Conservation (phyloP, 2,888 invertebrate genomes). For the Germaria angustata region DNA sequence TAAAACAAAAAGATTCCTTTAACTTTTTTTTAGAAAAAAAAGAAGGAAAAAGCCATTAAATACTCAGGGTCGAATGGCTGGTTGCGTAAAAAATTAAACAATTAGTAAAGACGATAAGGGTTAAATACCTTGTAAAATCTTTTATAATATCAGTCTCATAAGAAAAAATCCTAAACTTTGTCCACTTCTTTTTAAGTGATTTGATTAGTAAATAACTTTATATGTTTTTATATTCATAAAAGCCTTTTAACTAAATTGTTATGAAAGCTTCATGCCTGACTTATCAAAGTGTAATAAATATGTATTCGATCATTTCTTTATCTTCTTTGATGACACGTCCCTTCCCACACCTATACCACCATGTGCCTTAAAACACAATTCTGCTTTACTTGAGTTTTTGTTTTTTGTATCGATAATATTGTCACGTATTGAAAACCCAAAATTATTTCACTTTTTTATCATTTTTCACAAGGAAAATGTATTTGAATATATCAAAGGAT, state of each 20-base stretch:
- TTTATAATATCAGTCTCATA: neutral
- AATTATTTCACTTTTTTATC: conserved; percentile 58
- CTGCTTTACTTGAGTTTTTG: conserved; percentile 20
- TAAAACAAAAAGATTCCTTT: conserved; percentile 20
- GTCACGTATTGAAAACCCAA: conserved; percentile 66
- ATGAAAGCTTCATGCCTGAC: conserved; percentile 49
- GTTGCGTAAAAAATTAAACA: neutral
- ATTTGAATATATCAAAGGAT: conserved; percentile 59
- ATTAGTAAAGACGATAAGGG: conserved; percentile 15
- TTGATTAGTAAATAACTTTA: neutral
- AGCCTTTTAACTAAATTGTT: neutral
- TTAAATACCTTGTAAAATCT: conserved; percentile 26
- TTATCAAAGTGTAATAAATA: conserved; percentile 61
- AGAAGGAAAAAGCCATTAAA: conserved; percentile 43
- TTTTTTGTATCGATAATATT: conserved; percentile 58
- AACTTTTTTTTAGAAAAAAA: conserved; percentile 14
- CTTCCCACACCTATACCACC: neutral
- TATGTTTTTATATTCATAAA: neutral
- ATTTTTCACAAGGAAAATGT: conserved; percentile 53
- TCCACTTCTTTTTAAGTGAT: neutral
- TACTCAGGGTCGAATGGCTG: conserved; percentile 9
- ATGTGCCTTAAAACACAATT: conserved; percentile 35
- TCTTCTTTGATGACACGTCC: conserved; percentile 11
- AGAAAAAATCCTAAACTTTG: neutral
- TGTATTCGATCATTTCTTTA: conserved; percentile 64